Percentiles rank a stretch among this genome's conserved stretches.
phyloP scores from a whole-genome alignment of 2,797 vertebrate species.

The Triplophysa yarkandensis region DNA sequence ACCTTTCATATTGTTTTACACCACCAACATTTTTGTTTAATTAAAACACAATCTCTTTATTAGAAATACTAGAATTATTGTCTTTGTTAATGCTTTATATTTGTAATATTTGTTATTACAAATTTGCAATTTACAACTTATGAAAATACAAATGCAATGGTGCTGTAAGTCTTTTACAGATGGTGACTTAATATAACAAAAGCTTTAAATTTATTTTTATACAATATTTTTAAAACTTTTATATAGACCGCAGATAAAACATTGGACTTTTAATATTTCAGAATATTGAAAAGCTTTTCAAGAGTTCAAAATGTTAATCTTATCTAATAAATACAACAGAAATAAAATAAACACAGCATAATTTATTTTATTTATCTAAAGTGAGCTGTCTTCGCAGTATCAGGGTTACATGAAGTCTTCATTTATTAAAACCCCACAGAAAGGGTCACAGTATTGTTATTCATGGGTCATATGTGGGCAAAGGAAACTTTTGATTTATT shows the following conservation, averaged over 20 bases:
- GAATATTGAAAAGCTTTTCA: neutral
- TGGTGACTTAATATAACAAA: neutral
- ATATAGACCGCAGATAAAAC: neutral
- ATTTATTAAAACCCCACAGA: neutral
- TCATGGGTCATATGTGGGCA: neutral
- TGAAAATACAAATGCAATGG: neutral
- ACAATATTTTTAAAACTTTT: neutral
- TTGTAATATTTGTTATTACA: too few species aligned
- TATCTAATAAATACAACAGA: too few species aligned
- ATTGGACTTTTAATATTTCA: too few species aligned
- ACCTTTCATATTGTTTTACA: too few species aligned
- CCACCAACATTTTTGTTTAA: too few species aligned
- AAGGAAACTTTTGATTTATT: neutral
- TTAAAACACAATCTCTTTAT: neutral
- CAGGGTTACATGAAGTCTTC: neutral
- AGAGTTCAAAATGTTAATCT: too few species aligned
- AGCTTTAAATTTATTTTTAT: neutral
- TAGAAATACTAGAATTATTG: neutral
- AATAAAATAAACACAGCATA: too few species aligned
- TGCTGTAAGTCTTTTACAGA: neutral
- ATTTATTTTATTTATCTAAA: too few species aligned
- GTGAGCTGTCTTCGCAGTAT: neutral
- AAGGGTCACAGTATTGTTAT: neutral
- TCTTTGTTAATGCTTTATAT: neutral
- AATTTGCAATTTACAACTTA: neutral